A percentile compares a stretch with the other conserved stretches of the same genome.
These are phyloP conservation scores for Iphiclides podalirius DNA, from an alignment of 2,888 invertebrate genomes.

Conservation along the genomic window DNA sequence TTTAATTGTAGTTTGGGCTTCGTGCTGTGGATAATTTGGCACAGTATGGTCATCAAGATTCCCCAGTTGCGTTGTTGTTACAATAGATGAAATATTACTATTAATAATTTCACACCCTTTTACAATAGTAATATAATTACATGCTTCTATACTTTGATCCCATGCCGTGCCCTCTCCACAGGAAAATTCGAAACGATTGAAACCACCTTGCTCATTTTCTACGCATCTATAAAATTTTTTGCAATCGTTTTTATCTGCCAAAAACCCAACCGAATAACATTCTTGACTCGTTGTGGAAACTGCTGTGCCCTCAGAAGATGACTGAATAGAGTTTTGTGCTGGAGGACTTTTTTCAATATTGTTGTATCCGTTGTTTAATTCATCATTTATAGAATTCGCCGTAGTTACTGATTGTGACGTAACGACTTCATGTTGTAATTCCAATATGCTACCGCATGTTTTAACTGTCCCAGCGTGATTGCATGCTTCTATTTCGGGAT, in stretches of 20 bases:
- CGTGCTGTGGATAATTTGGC: not conserved
- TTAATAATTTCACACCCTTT: slow-evolving; percentile 6
- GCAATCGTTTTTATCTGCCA: slow-evolving; percentile 84
- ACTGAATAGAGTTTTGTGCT: slow-evolving; percentile 21
- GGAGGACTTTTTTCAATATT: too few relatives aligned
- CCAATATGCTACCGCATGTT: slow-evolving; percentile 36
- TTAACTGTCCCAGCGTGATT: slow-evolving; percentile 52
- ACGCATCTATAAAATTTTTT: slow-evolving; percentile 89
- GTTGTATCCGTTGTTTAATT: slow-evolving; percentile 17
- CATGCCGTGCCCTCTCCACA: slow-evolving; percentile 82
- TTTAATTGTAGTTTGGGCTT: slow-evolving; percentile 17
- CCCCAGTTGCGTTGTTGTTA: slow-evolving; percentile 3
- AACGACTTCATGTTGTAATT: slow-evolving; percentile 26
- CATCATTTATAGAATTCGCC: slow-evolving; percentile 3
- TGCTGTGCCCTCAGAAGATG: slow-evolving; percentile 22
- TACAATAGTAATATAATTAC: slow-evolving; percentile 65
- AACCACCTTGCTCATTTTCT: slow-evolving; percentile 63
- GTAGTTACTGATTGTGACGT: slow-evolving; percentile 30
- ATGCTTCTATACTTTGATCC: slow-evolving; percentile 77
- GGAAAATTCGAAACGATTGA: slow-evolving; percentile 74
- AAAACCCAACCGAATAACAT: slow-evolving; percentile 83
- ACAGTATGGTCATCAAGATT: not conserved
- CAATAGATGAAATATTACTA: slow-evolving; percentile 13
- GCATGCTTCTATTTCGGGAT: slow-evolving; percentile 73
- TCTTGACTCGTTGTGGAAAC: slow-evolving; percentile 1